Evolutionary conservation across 2,888 invertebrate genomes (phyloP).

Genomic region (Lasioglossum morio): DNA sequence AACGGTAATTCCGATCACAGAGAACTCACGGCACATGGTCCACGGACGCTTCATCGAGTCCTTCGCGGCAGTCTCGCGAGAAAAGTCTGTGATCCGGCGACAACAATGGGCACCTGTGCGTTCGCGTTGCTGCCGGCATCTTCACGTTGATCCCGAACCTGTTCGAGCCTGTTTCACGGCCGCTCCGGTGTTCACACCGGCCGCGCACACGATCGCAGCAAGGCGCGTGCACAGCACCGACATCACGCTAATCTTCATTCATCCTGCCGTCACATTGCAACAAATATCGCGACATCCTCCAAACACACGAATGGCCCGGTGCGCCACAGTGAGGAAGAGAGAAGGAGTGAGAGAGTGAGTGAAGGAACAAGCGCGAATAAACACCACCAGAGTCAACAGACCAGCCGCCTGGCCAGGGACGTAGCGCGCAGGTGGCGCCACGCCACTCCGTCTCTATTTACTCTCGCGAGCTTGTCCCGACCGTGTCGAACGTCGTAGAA

Average conservation of each 20-base stretch:
- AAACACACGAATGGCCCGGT: conserved; percentile 69
- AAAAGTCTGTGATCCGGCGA: conserved; percentile 48
- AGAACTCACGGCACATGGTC: conserved; percentile 45
- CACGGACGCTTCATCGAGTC: conserved; percentile 47
- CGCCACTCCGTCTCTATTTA: conserved; percentile 70
- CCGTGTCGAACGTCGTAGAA: neutral
- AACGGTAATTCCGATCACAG: neutral
- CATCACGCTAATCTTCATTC: conserved; percentile 74
- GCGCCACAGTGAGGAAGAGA: conserved; percentile 51
- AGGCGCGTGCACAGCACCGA: conserved; percentile 70
- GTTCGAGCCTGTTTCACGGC: conserved; percentile 57
- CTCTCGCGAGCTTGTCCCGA: neutral
- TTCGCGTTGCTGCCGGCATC: conserved; percentile 79
- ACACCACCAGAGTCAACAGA: conserved; percentile 86
- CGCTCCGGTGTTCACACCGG: conserved; percentile 50
- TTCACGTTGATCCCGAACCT: conserved; percentile 65
- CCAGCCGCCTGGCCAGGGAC: conserved; percentile 79
- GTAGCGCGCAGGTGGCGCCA: conserved; percentile 81
- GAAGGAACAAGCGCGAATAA: conserved; percentile 82
- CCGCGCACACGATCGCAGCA: conserved; percentile 63
- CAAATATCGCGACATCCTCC: conserved; percentile 67
- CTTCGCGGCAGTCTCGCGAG: conserved; percentile 40
- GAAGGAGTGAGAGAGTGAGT: conserved; percentile 39
- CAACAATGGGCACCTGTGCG: conserved; percentile 61
- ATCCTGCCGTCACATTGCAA: conserved; percentile 75